Conservation (phyloP, 1,140 invertebrate genomes). For the Dysdera silvatica region DNA sequence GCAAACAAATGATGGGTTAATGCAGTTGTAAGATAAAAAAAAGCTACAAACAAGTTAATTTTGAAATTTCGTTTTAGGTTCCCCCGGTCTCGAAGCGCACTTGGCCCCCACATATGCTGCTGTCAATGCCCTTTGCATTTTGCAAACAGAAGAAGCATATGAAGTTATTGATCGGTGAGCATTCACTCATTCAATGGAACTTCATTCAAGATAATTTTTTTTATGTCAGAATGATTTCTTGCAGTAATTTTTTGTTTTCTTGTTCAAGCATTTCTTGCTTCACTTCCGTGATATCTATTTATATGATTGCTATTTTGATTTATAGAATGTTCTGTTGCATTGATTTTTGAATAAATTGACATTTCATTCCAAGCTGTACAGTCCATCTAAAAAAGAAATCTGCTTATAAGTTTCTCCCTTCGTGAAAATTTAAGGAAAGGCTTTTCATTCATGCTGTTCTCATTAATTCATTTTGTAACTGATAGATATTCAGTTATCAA, state of each 20-base stretch:
- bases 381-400: no score
- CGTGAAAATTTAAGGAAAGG: no score
- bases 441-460: no score
- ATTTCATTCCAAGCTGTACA: no score
- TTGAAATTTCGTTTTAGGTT: slow-evolving; percentile 51
- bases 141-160: slow-evolving; percentile 80
- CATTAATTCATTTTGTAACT: no score
- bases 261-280: not conserved
- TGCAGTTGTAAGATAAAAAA: no score
- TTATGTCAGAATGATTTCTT: not conserved
- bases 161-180: slow-evolving; percentile 71
- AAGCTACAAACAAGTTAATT: no score
- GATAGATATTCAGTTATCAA: no score
- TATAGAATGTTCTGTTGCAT: no score
- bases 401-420: no score
- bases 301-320: slow-evolving; percentile 2
- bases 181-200: not conserved
- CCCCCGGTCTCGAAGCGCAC: slow-evolving; percentile 82
- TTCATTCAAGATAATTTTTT: not conserved
- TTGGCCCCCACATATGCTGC: slow-evolving; percentile 95
- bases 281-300: not conserved
- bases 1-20: no score
- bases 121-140: slow-evolving; percentile 78
- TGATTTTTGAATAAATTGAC: no score
- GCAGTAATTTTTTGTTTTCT: not conserved